Evolutionary conservation across 2,113 vertebrate species (phyloP).

Genomic region (Neotragus moschatus): DNA sequence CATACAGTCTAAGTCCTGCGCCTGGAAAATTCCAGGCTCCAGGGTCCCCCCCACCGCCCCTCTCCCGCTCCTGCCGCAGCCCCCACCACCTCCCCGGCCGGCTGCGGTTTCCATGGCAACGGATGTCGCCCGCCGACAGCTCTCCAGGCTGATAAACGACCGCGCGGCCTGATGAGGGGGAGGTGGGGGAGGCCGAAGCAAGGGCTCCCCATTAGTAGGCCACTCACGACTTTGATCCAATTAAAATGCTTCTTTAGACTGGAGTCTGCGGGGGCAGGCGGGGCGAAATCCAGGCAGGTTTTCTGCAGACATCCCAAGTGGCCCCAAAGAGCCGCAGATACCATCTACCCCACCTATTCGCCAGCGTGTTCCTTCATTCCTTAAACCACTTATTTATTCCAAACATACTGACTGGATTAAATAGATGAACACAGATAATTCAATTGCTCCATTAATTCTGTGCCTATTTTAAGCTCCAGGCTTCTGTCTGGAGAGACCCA

Average conservation of each 20-base stretch:
- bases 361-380: neutral
- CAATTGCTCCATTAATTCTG: neutral
- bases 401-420: neutral
- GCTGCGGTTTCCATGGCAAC: conserved; percentile 18
- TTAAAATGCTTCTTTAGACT: neutral
- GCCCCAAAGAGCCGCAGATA: rapidly evolving
- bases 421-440: neutral
- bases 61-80: neutral
- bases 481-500: neutral
- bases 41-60: neutral
- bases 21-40: neutral
- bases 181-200: rapidly evolving
- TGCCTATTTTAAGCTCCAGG: neutral
- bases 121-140: neutral
- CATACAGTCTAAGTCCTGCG: neutral
- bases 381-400: neutral
- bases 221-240: neutral
- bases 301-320: neutral
- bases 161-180: neutral
- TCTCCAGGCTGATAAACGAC: neutral
- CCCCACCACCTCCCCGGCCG: neutral
- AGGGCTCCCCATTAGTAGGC: neutral
- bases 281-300: rapidly evolving
- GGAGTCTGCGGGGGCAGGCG: neutral
- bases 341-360: neutral